Base-by-base conservation (phyloP, 2,113 vertebrate species). In the Ammodytes dubius region DNA sequence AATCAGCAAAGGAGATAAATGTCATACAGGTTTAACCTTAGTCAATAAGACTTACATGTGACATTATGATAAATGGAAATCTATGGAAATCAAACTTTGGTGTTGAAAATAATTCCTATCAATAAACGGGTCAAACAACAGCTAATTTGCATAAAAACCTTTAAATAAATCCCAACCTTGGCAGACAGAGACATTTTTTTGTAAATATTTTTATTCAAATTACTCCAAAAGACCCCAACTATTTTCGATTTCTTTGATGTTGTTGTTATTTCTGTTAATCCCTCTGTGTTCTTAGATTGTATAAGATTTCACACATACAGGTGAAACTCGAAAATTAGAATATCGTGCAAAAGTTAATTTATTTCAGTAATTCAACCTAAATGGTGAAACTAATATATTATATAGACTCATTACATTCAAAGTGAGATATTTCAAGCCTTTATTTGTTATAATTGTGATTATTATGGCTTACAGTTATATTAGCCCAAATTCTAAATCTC, bases 171-270 rank as follows among this genome's bases (percentile, higher is more conserved):
- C 47, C 6, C 17, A 43, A 42, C n/a, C 13, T 4, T 27, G 50
- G 47, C 8, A 37, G 9, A 61, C 39, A 54, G 49, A 54, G 49
- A 5, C 39, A 9, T 6, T 14, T 11, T 40, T 19, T 19, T 56
- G n/a, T n/a, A n/a, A n/a, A 2, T 63, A 61, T 79, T 75, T 58
- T 12, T 8, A 49, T 82, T 69, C 17, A 52, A 74, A 66, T 57
- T 4, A 14, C 27, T 76, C 19, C 46, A 50, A 71, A 69, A 45
- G 17, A 8, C 15, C 40, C 1, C 15, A 49, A 56, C 61, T 78
- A 42, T 74, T 64, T 76, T 43, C 35, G 9, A 68, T 58, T 14
- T 39, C 52, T 71, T 72, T 61, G 43, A 79, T 81, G 17, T 61
- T 69, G 75, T 64, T 58, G 12, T 12, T 61, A 12, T 37, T 52